phyloP scores from a whole-genome alignment of 2,797 vertebrate genomes.

The Danio albolineatus region DNA sequence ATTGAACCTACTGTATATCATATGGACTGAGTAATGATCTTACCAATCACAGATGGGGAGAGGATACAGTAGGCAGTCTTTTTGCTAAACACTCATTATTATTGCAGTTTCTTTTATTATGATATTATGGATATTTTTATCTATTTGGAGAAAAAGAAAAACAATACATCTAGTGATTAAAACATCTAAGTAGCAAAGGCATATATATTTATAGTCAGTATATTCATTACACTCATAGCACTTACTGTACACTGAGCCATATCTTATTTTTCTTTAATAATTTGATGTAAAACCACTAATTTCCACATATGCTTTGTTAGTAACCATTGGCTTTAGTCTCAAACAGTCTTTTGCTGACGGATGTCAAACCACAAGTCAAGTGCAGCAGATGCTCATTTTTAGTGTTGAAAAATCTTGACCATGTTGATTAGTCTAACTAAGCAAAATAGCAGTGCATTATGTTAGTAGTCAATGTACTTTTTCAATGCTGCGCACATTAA shows the following conservation, averaged over 20 bases:
- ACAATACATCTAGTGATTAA: not conserved
- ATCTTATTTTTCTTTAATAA: not conserved
- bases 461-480: not conserved
- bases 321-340: not conserved
- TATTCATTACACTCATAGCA: not conserved
- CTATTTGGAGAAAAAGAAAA: not conserved
- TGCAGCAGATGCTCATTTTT: not conserved
- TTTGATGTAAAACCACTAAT: not conserved
- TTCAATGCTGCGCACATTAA: not conserved
- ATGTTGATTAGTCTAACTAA: not conserved
- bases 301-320: not conserved
- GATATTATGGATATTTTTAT: not conserved
- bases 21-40: not conserved
- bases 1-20: not conserved
- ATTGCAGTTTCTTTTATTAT: not conserved
- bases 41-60: not conserved
- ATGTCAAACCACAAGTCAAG: not conserved
- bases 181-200: not conserved
- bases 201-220: not conserved
- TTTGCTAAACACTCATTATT: not conserved
- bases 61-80: not conserved
- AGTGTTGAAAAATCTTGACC: not conserved
- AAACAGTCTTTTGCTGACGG: not conserved
- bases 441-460: constrained; percentile 6
- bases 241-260: not conserved